These are phyloP conservation scores for Rhamphomyia laevipes DNA, from an alignment of 2,888 invertebrate species.

Conservation along the genomic window DNA sequence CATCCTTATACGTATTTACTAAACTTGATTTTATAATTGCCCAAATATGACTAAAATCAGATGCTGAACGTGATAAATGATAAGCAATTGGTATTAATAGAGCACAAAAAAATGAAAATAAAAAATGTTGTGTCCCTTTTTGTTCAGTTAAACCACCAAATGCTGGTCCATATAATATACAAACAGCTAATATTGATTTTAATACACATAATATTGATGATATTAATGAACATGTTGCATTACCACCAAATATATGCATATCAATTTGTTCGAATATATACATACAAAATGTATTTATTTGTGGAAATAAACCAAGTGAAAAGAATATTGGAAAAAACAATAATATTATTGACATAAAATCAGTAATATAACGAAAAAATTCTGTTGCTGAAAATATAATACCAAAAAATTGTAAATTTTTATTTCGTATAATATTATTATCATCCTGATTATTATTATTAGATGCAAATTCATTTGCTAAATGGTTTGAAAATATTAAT, in stretches of 20 bases:
- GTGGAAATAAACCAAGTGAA: slow-evolving; percentile 91
- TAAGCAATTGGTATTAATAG: slow-evolving; percentile 79
- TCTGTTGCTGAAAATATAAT: slow-evolving; percentile 41
- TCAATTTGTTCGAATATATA: slow-evolving; percentile 93
- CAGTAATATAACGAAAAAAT: slow-evolving; percentile 53
- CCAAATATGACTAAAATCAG: slow-evolving; percentile 85
- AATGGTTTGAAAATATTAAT: slow-evolving; percentile 39
- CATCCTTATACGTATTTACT: slow-evolving; percentile 59
- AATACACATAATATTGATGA: slow-evolving; percentile 74
- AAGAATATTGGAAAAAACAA: slow-evolving; percentile 89
- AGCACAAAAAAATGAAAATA: slow-evolving; percentile 91
- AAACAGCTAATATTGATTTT: slow-evolving; percentile 67
- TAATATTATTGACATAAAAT: slow-evolving; percentile 66
- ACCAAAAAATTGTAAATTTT: slow-evolving; percentile 24
- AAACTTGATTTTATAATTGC: slow-evolving; percentile 67
- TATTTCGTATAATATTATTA: slow-evolving; percentile 10
- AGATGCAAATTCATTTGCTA: slow-evolving; percentile 21
- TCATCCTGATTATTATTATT: slow-evolving; percentile 17
- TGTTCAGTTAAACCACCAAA: slow-evolving; percentile 77
- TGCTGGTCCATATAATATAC: slow-evolving; percentile 73
- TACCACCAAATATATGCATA: slow-evolving; percentile 83
- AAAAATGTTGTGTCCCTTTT: slow-evolving; percentile 75
- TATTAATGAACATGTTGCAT: slow-evolving; percentile 70
- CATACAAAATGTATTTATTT: slow-evolving; percentile 92
- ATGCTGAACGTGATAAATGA: slow-evolving; percentile 83